A percentile compares a stretch with the other conserved stretches of the same genome.
Evolutionary conservation across 2,797 vertebrate genomes (phyloP).

Genomic region (Atherinosoma microstoma): DNA sequence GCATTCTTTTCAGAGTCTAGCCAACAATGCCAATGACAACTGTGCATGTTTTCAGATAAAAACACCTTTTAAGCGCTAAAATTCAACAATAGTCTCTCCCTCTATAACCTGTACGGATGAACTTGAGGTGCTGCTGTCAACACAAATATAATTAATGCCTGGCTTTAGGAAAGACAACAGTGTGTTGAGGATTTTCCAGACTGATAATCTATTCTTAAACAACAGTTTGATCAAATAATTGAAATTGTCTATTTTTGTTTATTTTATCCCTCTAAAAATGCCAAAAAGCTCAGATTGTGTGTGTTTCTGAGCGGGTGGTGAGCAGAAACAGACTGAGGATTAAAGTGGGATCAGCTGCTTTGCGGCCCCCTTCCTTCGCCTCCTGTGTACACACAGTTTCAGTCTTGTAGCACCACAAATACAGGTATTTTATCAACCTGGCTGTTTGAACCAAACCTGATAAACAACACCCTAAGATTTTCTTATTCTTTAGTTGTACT

Average conservation of each 20-base stretch:
- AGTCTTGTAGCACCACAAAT: neutral
- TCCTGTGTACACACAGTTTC: neutral
- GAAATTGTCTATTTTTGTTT: neutral
- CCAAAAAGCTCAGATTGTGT: neutral
- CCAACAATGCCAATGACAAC: neutral
- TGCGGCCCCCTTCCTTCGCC: neutral
- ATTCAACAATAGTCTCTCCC: neutral
- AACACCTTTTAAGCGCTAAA: neutral
- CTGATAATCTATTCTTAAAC: neutral
- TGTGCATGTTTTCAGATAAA: neutral
- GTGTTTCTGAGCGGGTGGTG: neutral
- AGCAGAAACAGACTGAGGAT: neutral
- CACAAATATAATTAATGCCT: neutral
- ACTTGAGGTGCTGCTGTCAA: neutral
- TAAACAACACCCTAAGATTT: neutral
- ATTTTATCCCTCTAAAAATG: neutral
- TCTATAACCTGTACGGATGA: neutral
- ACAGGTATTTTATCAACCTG: constrained; percentile 8
- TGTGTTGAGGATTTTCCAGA: neutral
- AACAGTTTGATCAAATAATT: neutral
- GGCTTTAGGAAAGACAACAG: neutral
- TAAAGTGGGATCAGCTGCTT: neutral
- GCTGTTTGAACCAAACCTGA: neutral
- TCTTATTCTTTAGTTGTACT: constrained; percentile 9
- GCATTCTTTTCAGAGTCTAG: neutral